A percentile compares a stretch with the other conserved stretches of the same genome.
phyloP scores from a whole-genome alignment of 2,113 vertebrate species.

The Rhadina sibilatrix region DNA sequence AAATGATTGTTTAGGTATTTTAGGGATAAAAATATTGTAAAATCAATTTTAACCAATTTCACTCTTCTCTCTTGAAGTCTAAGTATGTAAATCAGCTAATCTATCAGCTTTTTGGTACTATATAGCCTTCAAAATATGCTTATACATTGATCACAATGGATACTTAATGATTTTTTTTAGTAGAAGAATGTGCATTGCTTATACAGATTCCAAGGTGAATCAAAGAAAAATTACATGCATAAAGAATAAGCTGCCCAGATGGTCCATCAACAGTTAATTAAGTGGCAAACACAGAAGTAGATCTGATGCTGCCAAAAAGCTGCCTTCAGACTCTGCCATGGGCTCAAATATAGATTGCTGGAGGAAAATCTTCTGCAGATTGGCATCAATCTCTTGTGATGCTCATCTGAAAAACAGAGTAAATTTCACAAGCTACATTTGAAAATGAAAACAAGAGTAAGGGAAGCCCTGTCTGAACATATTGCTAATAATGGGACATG shows the following conservation, averaged over 20 bases:
- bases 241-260: conserved; percentile 35
- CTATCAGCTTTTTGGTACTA: neutral
- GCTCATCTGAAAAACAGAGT: conserved; percentile 14
- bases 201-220: conserved; percentile 34
- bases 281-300: conserved; percentile 35
- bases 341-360: conserved; percentile 10
- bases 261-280: conserved; percentile 65
- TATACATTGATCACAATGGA: neutral
- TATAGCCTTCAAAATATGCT: neutral
- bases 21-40: neutral
- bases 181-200: neutral
- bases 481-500: neutral
- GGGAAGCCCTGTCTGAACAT: neutral
- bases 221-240: conserved; percentile 12
- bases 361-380: neutral
- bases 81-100: neutral
- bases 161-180: neutral
- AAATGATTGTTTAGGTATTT: neutral
- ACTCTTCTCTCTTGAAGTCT: neutral
- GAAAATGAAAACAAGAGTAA: conserved; percentile 21
- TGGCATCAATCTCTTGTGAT: neutral
- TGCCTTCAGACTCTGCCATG: neutral
- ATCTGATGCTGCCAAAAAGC: neutral
- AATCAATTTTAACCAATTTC: neutral
- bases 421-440: conserved; percentile 22